Evolutionary conservation across 2,113 vertebrate genomes (phyloP).

Genomic region (Aptenodytes forsteri): DNA sequence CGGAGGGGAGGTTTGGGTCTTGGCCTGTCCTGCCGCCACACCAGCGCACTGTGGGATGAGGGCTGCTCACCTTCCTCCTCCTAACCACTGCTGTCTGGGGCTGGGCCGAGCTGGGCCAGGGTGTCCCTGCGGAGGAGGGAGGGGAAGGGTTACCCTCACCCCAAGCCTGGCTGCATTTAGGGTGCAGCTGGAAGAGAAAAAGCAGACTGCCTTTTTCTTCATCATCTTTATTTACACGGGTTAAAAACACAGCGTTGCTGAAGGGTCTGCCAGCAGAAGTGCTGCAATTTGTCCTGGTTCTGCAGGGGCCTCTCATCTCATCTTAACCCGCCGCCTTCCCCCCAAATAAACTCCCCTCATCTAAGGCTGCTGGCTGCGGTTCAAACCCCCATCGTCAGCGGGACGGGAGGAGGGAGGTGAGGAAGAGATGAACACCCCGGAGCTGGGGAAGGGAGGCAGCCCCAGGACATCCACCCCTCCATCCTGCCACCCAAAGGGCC

Average conservation of each 20-base stretch:
- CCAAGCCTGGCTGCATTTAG: neutral
- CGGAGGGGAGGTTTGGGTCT: neutral
- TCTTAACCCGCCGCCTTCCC: neutral
- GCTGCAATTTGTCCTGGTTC: accelerated
- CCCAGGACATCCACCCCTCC: neutral
- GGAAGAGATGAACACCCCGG: accelerated
- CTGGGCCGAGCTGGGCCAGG: neutral
- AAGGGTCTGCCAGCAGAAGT: neutral
- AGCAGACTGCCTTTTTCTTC: neutral
- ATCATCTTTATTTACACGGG: neutral
- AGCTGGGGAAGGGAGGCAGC: neutral
- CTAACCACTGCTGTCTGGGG: neutral
- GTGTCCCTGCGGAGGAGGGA: neutral
- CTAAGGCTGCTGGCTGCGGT: too few relatives aligned
- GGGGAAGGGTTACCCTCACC: neutral
- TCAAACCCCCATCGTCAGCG: accelerated
- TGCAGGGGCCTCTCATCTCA: neutral
- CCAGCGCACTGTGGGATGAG: accelerated
- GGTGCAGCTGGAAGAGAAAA: neutral
- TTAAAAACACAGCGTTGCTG: neutral
- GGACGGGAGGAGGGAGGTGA: neutral
- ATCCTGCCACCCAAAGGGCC: too few relatives aligned
- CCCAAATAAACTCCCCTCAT: neutral
- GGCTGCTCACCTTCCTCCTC: neutral
- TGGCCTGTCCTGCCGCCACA: neutral